A percentile compares a stretch with the other conserved stretches of the same genome.
Conservation (phyloP, 2,888 invertebrate genomes). For the Nineta flava region DNA sequence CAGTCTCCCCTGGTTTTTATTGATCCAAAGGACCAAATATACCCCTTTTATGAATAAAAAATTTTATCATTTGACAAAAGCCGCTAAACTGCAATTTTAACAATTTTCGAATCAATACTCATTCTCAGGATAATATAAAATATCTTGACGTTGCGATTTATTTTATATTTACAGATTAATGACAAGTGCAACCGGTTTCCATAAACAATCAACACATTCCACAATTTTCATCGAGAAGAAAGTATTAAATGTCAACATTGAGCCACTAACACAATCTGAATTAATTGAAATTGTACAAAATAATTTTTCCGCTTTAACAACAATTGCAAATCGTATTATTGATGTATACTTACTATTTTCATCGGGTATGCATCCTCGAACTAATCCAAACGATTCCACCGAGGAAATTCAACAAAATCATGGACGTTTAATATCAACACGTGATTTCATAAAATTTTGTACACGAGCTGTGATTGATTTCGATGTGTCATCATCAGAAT, state of each 20-base stretch:
- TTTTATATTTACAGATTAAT: constrained; percentile 40
- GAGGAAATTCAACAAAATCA: constrained; percentile 9
- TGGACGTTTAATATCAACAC: constrained; percentile 53
- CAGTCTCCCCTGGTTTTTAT: too few relatives aligned
- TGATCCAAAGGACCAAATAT: too few relatives aligned
- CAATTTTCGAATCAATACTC: too few relatives aligned
- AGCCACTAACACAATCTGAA: constrained; percentile 61
- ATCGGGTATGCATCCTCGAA: constrained; percentile 44
- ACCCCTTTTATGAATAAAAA: too few relatives aligned
- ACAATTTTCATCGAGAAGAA: constrained; percentile 63
- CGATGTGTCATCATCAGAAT: constrained; percentile 51
- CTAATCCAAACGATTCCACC: constrained; percentile 31
- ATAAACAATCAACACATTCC: constrained; percentile 42
- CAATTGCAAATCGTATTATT: constrained; percentile 59
- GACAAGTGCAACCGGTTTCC: constrained; percentile 40
- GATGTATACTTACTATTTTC: constrained; percentile 73
- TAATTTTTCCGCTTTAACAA: constrained; percentile 52
- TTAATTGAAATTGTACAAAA: constrained; percentile 52
- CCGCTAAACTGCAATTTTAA: too few relatives aligned
- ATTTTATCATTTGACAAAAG: too few relatives aligned
- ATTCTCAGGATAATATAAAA: neutral
- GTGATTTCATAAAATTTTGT: constrained; percentile 90
- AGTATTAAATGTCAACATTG: constrained; percentile 64
- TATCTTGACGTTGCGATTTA: neutral
- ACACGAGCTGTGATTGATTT: constrained; percentile 57